These are phyloP conservation scores for Cyclophora albipunctata DNA, from an alignment of 2,888 invertebrate genomes.

Conservation along the genomic window DNA sequence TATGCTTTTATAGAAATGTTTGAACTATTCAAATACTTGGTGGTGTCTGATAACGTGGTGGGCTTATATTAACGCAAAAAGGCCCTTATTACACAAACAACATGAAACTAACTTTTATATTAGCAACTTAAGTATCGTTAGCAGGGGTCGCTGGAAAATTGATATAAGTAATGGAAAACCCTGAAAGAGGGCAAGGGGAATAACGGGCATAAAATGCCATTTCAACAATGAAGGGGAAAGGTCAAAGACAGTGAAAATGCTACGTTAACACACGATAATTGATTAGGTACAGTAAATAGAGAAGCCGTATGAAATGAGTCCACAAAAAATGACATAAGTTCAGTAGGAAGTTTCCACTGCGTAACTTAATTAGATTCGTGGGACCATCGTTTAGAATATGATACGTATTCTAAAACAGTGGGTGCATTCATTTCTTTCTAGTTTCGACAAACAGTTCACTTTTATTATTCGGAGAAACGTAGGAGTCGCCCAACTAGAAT, in stretches of 20 bases:
- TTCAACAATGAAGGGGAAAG: conserved; percentile 28
- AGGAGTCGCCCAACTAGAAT: no score
- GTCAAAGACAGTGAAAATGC: conserved; percentile 21
- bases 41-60: no score
- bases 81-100: no score
- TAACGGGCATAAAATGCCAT: conserved; percentile 29
- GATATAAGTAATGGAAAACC: conserved; percentile 20
- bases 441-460: conserved; percentile 4
- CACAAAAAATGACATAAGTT: conserved; percentile 16
- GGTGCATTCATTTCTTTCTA: conserved; percentile 32
- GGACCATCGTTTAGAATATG: conserved; percentile 23
- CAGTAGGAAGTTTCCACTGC: conserved; percentile 26
- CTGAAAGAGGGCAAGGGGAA: conserved; percentile 23
- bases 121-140: conserved; percentile 5
- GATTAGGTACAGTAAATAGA: conserved; percentile 6
- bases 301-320: conserved; percentile 26
- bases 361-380: conserved; percentile 43
- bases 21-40: no score
- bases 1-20: no score
- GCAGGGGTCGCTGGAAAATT: conserved; percentile 17
- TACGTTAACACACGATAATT: conserved; percentile 9
- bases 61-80: no score
- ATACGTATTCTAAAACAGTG: conserved; percentile 27
- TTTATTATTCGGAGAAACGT: no score
- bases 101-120: neutral